phyloP scores from a whole-genome alignment of 2,888 invertebrate genomes.

The Uloborus plumipes region DNA sequence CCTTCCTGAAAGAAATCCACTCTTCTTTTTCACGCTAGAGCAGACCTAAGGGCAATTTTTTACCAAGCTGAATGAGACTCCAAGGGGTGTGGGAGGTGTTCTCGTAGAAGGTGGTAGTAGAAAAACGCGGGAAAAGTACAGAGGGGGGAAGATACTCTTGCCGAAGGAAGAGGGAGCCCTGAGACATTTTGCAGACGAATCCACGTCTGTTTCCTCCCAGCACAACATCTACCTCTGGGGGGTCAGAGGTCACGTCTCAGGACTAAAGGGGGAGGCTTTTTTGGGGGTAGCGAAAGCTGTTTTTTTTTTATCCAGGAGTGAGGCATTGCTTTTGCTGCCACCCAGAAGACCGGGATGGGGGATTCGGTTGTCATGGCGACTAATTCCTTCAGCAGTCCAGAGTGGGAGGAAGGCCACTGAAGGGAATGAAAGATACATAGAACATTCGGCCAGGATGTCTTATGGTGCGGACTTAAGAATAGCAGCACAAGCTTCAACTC shows the following conservation, averaged over 20 bases:
- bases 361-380: constrained; percentile 59
- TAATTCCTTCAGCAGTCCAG: constrained; percentile 55
- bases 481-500: too few relatives aligned
- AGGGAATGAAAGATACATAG: neutral
- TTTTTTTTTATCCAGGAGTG: constrained; percentile 36
- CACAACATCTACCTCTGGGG: constrained; percentile 38
- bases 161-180: constrained; percentile 7
- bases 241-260: constrained; percentile 47
- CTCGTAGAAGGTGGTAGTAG: constrained; percentile 8
- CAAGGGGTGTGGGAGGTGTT: constrained; percentile 6
- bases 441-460: too few relatives aligned
- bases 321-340: constrained; percentile 45
- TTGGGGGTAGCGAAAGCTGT: constrained; percentile 15
- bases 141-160: neutral
- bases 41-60: constrained; percentile 17
- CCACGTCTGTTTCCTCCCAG: constrained; percentile 40
- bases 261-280: constrained; percentile 17
- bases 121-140: neutral
- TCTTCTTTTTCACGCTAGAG: constrained; percentile 7
- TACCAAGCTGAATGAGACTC: neutral
- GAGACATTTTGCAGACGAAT: constrained; percentile 43
- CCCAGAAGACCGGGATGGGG: constrained; percentile 44
- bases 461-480: too few relatives aligned
- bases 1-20: neutral
- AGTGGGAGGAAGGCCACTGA: constrained; percentile 11